Base-by-base conservation (phyloP, 2,113 vertebrate species). In the Onychostoma macrolepis region DNA sequence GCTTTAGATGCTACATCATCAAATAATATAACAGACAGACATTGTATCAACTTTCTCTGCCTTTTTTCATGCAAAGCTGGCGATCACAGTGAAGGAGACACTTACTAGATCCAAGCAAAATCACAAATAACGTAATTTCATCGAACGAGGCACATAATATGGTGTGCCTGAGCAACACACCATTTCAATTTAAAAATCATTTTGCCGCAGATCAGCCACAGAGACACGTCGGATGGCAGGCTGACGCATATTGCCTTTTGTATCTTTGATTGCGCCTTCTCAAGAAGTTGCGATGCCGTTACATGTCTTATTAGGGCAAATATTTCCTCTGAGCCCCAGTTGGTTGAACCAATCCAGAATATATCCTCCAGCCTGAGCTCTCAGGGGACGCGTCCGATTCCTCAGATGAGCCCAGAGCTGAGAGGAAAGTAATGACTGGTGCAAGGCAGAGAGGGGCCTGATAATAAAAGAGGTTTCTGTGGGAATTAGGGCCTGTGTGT, bases 341-440 rank as follows among this genome's bases (percentile, higher is more conserved):
- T 80, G 91, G 92, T 91, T 92, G 92, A 93, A 89, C 90, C 92
- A 87, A 93, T 93, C 92, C 90, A 90, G 91, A 95, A 92, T 88
- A 91, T 91, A 92, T 95, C 92, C 93, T 93, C 90, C 87, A 89
- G 92, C 89, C 87, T 88, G 56, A 74, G 80, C 93, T 93, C 94
- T 94, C 95, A 61, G 85, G 92, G 92, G 95, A 91, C 89, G 87
- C 89, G 86, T 90, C 90, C 89, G 91, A 92, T 94, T 93, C 93
- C 93, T 93, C 93, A 94, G 93, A 94, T 93, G 94, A 94, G 93
- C 93, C 94, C 90, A 91, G 93, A 94, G 93, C 85, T 91, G 91
- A 93, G 92, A 79, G 92, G 91, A 94, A 95, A 95, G 93, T 95
- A 95, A 95, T 95, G 94, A 94, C 95, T 95, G 92, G 93, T 93